Evolutionary conservation across 1,140 invertebrate genomes (phyloP).

Genomic region (Drosophila melanogaster): Release_6_plus_ISO1_MT NT_033777.3:16508001-16508500

Average conservation of each 20-base stretch:
- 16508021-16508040: neutral
- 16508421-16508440: too few relatives aligned
- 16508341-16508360: neutral
- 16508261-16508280: constrained; percentile 17
- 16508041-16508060: neutral
- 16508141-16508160: constrained; percentile 74
- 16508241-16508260: constrained; percentile 13
- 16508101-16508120: constrained; percentile 82
- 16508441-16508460: too few relatives aligned
- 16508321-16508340: constrained; percentile 8
- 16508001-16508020: too few relatives aligned
- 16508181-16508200: constrained; percentile 24
- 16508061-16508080: neutral
- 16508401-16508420: too few relatives aligned
- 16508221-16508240: neutral
- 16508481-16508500: constrained; percentile 7
- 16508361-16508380: too few relatives aligned
- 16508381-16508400: too few relatives aligned
- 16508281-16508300: constrained; percentile 53
- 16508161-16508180: constrained; percentile 39
- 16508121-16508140: constrained; percentile 81
- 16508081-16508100: constrained; percentile 35
- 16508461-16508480: too few relatives aligned
- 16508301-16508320: constrained; percentile 63
- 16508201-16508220: neutral